Evolutionary conservation across 2,113 vertebrate genomes (phyloP), one percentile per base, ranked within the genome.

Genomic region (Elanoides forficatus): DNA sequence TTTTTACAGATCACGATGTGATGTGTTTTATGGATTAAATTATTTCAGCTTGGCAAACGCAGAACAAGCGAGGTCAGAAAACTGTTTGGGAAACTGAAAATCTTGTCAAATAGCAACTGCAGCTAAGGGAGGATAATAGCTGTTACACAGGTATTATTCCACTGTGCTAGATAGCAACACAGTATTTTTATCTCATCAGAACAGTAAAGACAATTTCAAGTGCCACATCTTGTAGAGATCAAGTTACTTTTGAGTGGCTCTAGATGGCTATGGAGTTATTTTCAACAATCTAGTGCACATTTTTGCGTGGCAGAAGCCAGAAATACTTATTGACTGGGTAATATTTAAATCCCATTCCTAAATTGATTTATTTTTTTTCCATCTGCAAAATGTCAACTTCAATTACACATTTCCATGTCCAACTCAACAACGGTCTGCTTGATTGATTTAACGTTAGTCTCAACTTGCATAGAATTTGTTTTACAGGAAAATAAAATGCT

Each of bases 371-470:
- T 55, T 68, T 78, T 88, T 88, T 88, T 65, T 7, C 67, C 87
- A 96, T 79, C 81, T 94, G 84, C 56, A 94, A 82, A 89, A 81
- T 0, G 73, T 84, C 94, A 93, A 59, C 65, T 93, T 59, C 21
- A 91, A 94, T 96, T 63, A 70, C 47, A 87, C 0, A 1, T 89
- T 75, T 85, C 86, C 66, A 56, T 7, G 43, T 87, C 89, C 86
- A 50, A 55, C 42, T 55, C 76, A 45, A 20, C 58, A 21, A 59
- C 79, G 60, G 65, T 81, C 67, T 78, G 68, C 34, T 76, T 34
- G 73, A 91, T 34, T 87, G 68, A 72, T 47, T 87, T 27, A 56
- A 70, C 1, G 7, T 71, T 10, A 89, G 93, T 18, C 55, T 43
- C 76, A 86, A 40, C 53, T 88, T 60, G 81, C 60, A 67, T 0